Base-by-base conservation (phyloP, 2,888 invertebrate genomes). In the Lithosia quadra region DNA sequence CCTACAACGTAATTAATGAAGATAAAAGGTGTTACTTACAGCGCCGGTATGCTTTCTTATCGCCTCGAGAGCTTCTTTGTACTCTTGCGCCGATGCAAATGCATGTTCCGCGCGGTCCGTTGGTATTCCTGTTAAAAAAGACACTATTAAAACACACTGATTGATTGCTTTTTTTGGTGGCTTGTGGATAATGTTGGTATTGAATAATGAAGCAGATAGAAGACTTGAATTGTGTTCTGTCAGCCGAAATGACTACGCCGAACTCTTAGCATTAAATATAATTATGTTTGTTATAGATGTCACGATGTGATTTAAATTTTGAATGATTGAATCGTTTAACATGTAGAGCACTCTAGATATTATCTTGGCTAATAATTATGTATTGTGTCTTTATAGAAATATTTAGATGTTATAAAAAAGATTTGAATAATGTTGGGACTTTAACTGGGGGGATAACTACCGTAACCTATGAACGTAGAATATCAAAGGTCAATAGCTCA, bases 41-140 rank as follows among this genome's bases (percentile, higher is more conserved):
- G 90, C 92, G 68, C 94, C 94, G 21, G 94, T 94, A 75, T 93
- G 85, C 80, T 90, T 91, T 69, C 92, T 87, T 84, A 94, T 88
- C 67, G 92, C 92, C 72, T 93, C 92, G 24, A 94, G 87, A 59
- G 92, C 92, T 67, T 92, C 93, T 86, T 92, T 94, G 85, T 92
- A 92, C 80, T 94, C 94, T 74, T 92, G 92, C 68, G 93, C 93
- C 34, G 94, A 91, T 57, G 90, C 92, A 69, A 85, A 90, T 21
- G 87, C 86, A 68, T 89, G 92, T 72, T 92, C 94, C 24, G 89
- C 85, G 55, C 91, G 87, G 56, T 93, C 94, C 22, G 92, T 93
- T 68, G 89, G 89, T 62, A 88, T 83, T 87, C 84, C 95, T 95
- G 86, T 2, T 33, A 77, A 59, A 77, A 71, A 73, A 78, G 53